A percentile compares a stretch with the other conserved stretches of the same genome.
Conservation (phyloP, 2,797 vertebrate species). For the Sarcophilus harrisii region DNA sequence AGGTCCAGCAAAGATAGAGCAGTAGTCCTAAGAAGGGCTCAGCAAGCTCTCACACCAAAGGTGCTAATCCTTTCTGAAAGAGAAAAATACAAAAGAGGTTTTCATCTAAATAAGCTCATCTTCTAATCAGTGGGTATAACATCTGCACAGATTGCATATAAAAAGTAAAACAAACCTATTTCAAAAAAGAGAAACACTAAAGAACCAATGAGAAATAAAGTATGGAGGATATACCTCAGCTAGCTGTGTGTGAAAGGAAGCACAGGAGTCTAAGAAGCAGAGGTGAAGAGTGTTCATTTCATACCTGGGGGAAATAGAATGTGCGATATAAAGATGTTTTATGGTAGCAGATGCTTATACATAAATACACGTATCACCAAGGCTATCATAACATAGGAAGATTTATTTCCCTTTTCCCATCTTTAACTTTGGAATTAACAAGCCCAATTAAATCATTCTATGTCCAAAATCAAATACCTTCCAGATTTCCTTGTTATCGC, state of each 20-base stretch:
- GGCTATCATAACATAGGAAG: neutral
- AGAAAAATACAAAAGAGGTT: neutral
- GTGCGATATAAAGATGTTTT: neutral
- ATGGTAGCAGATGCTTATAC: neutral
- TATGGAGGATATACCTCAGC: neutral
- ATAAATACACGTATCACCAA: neutral
- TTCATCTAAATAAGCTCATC: neutral
- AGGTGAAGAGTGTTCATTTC: neutral
- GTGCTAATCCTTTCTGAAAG: neutral
- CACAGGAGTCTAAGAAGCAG: neutral
- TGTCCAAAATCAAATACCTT: neutral
- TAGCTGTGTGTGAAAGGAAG: neutral
- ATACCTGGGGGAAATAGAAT: neutral
- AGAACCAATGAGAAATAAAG: neutral
- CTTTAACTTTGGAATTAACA: neutral
- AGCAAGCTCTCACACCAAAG: neutral
- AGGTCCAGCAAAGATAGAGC: neutral
- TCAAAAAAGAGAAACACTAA: neutral
- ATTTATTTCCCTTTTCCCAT: neutral
- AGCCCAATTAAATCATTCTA: neutral
- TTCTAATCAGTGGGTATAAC: neutral
- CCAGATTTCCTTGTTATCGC: neutral
- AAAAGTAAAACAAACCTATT: neutral
- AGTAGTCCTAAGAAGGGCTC: neutral
- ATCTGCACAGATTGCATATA: neutral